Evolutionary conservation across 2,113 vertebrate genomes (phyloP).

Genomic region (Planiliza haematocheilus): DNA sequence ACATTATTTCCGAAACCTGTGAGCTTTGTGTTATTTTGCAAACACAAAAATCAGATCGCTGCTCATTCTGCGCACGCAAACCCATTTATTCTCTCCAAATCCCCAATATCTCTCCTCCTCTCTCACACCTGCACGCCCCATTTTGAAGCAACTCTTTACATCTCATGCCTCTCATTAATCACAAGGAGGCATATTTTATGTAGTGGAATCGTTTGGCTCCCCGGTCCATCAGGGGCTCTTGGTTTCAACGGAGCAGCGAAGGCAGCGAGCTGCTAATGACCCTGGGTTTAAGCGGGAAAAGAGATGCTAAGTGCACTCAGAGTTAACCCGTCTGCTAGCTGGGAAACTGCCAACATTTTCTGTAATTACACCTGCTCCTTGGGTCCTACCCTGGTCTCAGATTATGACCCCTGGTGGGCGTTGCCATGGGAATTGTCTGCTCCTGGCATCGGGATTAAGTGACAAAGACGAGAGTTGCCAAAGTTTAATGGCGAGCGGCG

Average conservation of each 20-base stretch:
- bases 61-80: not conserved
- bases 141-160: slow-evolving; percentile 22
- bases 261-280: slow-evolving; percentile 30
- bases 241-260: slow-evolving; percentile 11
- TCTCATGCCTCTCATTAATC: slow-evolving; percentile 34
- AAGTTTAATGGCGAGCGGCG: slow-evolving; percentile 34
- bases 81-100: not conserved
- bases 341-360: slow-evolving; percentile 54
- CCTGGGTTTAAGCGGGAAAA: slow-evolving; percentile 23
- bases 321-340: slow-evolving; percentile 47
- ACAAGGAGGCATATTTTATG: slow-evolving; percentile 27
- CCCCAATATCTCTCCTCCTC: not conserved
- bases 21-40: not conserved
- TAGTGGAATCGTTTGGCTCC: slow-evolving; percentile 6
- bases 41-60: not conserved
- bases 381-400: slow-evolving; percentile 50
- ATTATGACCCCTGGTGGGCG: slow-evolving; percentile 39
- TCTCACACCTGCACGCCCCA: not conserved
- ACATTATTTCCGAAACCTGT: too few species aligned
- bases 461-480: slow-evolving; percentile 37
- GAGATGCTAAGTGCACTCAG: slow-evolving; percentile 33
- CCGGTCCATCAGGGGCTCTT: slow-evolving; percentile 18
- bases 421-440: slow-evolving; percentile 46
- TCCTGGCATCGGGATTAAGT: slow-evolving; percentile 52
- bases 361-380: slow-evolving; percentile 71